Percentiles rank a stretch among this genome's conserved stretches.
Conservation (phyloP, 2,888 invertebrate genomes). For the Athripsodes cinereus region DNA sequence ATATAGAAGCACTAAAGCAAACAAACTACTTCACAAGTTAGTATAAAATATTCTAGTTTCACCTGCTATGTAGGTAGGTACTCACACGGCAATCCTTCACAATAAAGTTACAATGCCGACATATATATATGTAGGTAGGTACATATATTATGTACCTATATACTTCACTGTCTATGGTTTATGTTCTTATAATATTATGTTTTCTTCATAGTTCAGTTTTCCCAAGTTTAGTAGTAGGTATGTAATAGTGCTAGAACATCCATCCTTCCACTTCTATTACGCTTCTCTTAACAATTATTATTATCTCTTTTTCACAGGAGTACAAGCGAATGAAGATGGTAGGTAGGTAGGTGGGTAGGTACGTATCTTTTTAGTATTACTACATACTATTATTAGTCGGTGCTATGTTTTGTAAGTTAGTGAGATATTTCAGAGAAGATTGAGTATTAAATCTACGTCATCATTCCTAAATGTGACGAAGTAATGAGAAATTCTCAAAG, state of each 20-base stretch:
- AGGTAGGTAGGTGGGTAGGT: not conserved
- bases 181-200: no score
- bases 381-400: not conserved
- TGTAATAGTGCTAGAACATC: no score
- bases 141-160: no score
- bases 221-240: no score
- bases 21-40: no score
- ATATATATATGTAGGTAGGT: no score
- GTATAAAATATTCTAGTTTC: no score
- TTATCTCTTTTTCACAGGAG: not conserved
- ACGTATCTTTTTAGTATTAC: not conserved
- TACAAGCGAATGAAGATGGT: not conserved
- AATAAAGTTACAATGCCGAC: no score
- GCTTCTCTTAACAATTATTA: not conserved
- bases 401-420: not conserved
- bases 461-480: constrained; percentile 20
- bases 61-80: no score
- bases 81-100: no score
- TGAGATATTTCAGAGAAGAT: constrained; percentile 1
- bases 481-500: constrained; percentile 19
- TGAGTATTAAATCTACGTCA: constrained; percentile 20
- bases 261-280: not conserved
- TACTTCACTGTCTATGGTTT: no score
- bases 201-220: not conserved
- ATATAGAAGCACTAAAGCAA: no score